Percentiles rank a stretch among this genome's conserved stretches.
phyloP scores from a whole-genome alignment of 1,140 invertebrate species.

The Penaeus japonicus region DNA sequence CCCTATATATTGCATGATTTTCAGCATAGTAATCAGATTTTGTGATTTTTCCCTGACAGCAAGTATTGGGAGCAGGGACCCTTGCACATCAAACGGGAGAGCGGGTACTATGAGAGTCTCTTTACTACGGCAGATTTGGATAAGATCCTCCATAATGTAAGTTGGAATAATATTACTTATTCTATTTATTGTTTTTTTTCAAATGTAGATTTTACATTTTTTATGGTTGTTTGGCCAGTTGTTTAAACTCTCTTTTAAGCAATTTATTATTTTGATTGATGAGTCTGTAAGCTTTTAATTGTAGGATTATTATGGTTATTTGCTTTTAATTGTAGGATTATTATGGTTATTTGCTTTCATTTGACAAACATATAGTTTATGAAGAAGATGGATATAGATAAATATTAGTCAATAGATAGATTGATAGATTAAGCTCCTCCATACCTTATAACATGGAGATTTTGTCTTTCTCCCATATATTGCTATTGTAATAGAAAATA shows the following conservation, averaged over 20 bases:
- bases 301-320: no score
- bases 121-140: slow-evolving; percentile 81
- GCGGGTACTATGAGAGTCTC: slow-evolving; percentile 72
- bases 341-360: no score
- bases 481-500: no score
- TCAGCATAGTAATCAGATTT: neutral
- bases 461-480: no score
- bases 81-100: slow-evolving; percentile 73
- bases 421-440: no score
- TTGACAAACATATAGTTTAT: no score
- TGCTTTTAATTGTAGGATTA: no score
- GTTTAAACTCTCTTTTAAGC: neutral
- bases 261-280: no score
- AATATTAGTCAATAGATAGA: no score
- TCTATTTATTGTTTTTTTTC: neutral
- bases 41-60: slow-evolving; percentile 19
- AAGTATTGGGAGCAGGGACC: slow-evolving; percentile 83
- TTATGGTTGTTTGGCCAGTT: neutral
- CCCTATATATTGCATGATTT: neutral
- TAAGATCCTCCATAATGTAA: slow-evolving; percentile 73
- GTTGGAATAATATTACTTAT: neutral
- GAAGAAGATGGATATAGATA: no score
- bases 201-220: neutral
- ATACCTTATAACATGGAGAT: no score
- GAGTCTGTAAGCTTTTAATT: no score